phyloP scores from a whole-genome alignment of 2,113 vertebrate genomes.

The Apodemus sylvaticus region DNA sequence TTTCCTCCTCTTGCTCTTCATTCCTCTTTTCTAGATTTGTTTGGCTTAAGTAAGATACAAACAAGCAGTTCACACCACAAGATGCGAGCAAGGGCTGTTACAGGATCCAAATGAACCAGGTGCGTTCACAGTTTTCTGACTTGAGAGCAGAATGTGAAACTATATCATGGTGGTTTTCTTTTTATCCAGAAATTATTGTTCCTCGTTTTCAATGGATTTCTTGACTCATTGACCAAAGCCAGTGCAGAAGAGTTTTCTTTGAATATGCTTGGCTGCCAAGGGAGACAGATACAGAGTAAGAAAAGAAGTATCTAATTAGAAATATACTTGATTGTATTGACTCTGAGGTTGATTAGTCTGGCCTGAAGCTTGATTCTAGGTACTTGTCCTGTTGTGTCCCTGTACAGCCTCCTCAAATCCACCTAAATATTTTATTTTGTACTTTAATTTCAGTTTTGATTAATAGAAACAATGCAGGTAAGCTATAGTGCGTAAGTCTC shows the following conservation, averaged over 20 bases:
- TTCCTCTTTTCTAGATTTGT: not conserved
- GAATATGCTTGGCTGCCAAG: not conserved
- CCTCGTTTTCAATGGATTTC: not conserved
- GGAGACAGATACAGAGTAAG: not conserved
- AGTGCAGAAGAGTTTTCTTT: not conserved
- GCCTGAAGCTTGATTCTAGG: not conserved
- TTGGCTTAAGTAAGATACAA: not conserved
- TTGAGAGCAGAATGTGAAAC: not conserved
- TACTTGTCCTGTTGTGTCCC: not conserved
- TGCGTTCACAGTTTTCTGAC: not conserved
- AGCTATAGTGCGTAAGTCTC: accelerated
- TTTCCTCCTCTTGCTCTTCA: not conserved
- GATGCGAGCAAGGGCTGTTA: not conserved
- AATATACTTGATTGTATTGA: not conserved
- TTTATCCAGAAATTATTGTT: not conserved
- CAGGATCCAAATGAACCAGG: not conserved
- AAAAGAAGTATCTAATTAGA: not conserved
- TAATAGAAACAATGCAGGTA: not conserved
- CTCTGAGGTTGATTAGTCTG: not conserved
- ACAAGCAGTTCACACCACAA: too few species aligned
- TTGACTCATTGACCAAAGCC: not conserved
- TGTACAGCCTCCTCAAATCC: not conserved
- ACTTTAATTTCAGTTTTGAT: not conserved
- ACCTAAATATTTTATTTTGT: not conserved
- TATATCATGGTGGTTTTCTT: not conserved